Evolutionary conservation across 2,888 invertebrate species (phyloP).

Genomic region (Sphecodes monilicornis): DNA sequence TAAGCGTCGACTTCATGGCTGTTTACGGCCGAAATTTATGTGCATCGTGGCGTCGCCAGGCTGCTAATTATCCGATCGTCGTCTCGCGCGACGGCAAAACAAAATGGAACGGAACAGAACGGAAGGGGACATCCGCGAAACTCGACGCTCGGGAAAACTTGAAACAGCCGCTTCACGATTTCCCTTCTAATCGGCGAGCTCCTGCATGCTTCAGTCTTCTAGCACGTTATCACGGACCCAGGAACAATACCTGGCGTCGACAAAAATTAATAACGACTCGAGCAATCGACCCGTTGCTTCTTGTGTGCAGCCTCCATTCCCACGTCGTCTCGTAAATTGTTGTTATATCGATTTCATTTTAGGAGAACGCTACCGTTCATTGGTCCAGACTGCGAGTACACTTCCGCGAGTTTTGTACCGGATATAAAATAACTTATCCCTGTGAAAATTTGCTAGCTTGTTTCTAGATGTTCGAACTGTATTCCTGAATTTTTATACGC

Average conservation of each 20-base stretch:
- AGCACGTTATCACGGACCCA: conserved; percentile 22
- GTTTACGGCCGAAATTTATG: conserved; percentile 78
- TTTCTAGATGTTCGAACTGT: too few relatives aligned
- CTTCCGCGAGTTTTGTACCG: background rate
- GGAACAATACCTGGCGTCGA: conserved; percentile 31
- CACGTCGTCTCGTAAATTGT: background rate
- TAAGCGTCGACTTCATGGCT: conserved; percentile 79
- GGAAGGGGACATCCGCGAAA: conserved; percentile 55
- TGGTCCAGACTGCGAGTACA: background rate
- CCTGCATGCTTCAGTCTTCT: background rate
- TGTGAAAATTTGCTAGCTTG: background rate
- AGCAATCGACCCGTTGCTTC: background rate
- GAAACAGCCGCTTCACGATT: conserved; percentile 71
- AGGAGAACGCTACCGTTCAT: background rate
- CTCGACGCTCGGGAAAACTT: conserved; percentile 64
- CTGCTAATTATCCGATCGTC: conserved; percentile 78
- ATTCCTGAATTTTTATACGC: too few relatives aligned
- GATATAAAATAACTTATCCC: background rate
- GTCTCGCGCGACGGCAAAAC: conserved; percentile 44
- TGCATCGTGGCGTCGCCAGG: conserved; percentile 68
- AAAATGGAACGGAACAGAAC: conserved; percentile 41
- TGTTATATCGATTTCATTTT: background rate
- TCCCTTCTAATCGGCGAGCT: conserved; percentile 32
- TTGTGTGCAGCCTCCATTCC: background rate
- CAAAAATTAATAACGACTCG: conserved; percentile 36